These are phyloP conservation scores for Mungos mungo DNA, from an alignment of 2,113 vertebrate species.

Conservation along the genomic window DNA sequence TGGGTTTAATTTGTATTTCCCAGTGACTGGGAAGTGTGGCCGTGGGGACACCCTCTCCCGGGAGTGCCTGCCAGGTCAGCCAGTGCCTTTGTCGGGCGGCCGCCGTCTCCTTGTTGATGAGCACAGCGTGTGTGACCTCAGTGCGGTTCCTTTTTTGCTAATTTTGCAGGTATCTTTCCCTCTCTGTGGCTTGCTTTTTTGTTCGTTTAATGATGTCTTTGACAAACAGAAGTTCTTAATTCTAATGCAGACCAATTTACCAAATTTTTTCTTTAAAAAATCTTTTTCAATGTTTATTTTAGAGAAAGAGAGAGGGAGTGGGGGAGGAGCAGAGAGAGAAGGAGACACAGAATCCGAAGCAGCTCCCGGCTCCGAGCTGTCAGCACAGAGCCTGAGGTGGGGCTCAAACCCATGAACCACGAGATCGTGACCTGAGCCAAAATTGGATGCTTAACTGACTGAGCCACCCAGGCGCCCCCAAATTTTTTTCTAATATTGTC, in stretches of 20 bases:
- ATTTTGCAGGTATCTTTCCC: background rate
- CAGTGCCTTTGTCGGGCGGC: background rate
- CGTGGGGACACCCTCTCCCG: background rate
- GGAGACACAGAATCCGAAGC: no score
- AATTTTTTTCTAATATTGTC: background rate
- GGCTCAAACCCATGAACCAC: no score
- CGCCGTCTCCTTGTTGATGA: background rate
- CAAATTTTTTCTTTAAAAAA: background rate
- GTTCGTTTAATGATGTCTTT: background rate
- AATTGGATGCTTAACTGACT: no score
- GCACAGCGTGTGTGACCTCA: no score
- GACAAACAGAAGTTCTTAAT: background rate
- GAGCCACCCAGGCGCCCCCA: no score
- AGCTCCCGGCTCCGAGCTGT: no score
- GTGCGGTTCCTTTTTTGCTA: background rate
- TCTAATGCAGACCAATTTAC: background rate
- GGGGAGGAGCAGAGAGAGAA: no score
- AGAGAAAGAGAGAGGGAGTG: no score
- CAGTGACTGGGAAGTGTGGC: background rate
- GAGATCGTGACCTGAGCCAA: no score
- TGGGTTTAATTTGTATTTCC: background rate
- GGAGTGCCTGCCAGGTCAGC: background rate
- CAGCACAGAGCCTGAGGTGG: no score
- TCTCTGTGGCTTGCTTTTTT: background rate
- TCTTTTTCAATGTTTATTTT: no score